These are phyloP conservation scores for Orchestia grillus DNA, from an alignment of 1,140 invertebrate species.

Conservation along the genomic window DNA sequence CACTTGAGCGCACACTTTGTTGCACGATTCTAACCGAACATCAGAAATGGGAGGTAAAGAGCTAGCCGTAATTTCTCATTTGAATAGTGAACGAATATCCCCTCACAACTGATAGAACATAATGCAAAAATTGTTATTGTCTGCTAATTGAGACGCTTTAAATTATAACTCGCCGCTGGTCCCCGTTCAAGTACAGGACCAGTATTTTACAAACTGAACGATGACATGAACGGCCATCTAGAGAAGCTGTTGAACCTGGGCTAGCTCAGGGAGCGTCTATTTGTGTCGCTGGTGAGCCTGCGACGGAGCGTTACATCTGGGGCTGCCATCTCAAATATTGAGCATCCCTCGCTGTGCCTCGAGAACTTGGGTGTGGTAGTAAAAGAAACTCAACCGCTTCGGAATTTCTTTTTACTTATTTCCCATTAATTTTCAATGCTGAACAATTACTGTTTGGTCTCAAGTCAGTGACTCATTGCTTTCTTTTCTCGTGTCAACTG, in stretches of 20 bases:
- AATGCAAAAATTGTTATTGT: too few relatives aligned
- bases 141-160: too few relatives aligned
- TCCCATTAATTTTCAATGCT: background rate
- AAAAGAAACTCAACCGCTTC: background rate
- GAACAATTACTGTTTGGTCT: background rate
- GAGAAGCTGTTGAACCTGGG: background rate
- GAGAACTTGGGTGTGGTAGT: background rate
- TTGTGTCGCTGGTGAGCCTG: background rate
- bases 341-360: background rate
- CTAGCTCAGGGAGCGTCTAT: background rate
- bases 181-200: background rate
- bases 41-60: background rate
- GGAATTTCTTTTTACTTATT: background rate
- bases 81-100: background rate
- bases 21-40: background rate
- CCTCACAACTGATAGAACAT: background rate
- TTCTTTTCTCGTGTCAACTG: background rate
- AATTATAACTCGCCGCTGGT: background rate
- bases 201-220: background rate
- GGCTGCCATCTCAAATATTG: background rate
- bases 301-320: background rate
- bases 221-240: background rate
- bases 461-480: background rate
- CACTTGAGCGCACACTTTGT: background rate
- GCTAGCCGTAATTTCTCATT: background rate